Evolutionary conservation across 2,797 vertebrate genomes (phyloP).

Genomic region (Scarus forsteni): DNA sequence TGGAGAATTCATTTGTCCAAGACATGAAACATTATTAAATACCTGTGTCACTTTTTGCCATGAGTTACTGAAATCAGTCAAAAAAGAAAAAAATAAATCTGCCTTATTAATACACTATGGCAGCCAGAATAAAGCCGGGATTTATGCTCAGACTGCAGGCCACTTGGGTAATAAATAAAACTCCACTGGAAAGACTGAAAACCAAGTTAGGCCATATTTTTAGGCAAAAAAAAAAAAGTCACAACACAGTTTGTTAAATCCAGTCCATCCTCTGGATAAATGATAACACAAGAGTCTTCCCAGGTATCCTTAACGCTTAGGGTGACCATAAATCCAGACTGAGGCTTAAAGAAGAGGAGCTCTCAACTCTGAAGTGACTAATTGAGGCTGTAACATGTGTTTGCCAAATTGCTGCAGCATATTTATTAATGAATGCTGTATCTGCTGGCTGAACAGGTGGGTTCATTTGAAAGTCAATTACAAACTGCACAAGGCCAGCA

Average conservation of each 20-base stretch:
- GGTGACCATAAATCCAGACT: conserved; percentile 16
- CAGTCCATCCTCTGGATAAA: neutral
- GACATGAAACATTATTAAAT: conserved; percentile 20
- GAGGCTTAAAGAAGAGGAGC: conserved; percentile 5
- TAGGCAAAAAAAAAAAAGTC: neutral
- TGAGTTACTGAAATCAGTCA: conserved; percentile 20
- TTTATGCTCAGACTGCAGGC: conserved; percentile 1
- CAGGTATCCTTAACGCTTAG: neutral
- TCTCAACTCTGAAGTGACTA: conserved; percentile 14
- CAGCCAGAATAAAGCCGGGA: conserved; percentile 7
- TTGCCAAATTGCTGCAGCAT: conserved; percentile 20
- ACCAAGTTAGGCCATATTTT: neutral
- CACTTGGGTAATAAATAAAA: conserved; percentile 20
- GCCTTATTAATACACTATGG: conserved; percentile 1
- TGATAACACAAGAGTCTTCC: conserved; percentile 4
- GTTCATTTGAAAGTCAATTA: conserved; percentile 40
- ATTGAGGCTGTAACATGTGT: conserved; percentile 22
- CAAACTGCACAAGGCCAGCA: conserved; percentile 2
- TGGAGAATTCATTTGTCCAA: neutral
- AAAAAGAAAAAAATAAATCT: conserved; percentile 14
- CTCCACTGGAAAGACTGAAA: neutral
- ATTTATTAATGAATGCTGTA: conserved; percentile 31
- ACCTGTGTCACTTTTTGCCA: neutral
- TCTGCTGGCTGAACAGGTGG: conserved; percentile 44
- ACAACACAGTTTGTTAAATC: neutral